Evolutionary conservation across 2,888 invertebrate species (phyloP).

Genomic region (Agrotis clavis): DNA sequence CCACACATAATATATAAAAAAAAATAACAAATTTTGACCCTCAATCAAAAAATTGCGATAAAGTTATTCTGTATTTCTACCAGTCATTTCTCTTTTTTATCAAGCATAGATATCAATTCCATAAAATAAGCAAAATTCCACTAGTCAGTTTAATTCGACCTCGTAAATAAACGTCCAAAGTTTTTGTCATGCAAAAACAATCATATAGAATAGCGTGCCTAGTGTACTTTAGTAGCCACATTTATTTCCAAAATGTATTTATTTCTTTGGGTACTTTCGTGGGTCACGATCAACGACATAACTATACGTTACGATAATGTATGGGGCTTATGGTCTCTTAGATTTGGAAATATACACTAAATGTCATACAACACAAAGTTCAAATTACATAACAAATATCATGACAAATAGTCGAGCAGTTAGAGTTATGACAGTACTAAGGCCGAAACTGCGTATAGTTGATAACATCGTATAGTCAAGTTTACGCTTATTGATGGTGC

Average conservation of each 20-base stretch:
- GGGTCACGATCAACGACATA: conserved; percentile 1
- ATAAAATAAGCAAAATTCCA: neutral
- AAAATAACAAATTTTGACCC: no score
- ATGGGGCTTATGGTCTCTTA: neutral
- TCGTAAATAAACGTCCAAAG: neutral
- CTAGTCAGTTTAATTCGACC: neutral
- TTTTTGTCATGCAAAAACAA: conserved; percentile 40
- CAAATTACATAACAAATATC: no score
- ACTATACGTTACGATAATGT: conserved; percentile 2
- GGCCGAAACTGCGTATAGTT: neutral
- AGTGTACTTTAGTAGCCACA: conserved; percentile 30
- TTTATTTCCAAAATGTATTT: conserved; percentile 12
- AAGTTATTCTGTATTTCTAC: no score
- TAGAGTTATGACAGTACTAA: no score
- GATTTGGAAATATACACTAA: neutral
- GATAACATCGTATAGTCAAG: neutral
- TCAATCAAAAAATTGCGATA: no score
- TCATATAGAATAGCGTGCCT: conserved; percentile 11
- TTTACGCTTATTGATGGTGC: neutral
- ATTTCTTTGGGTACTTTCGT: conserved; percentile 2
- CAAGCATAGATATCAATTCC: neutral
- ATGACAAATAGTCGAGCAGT: no score
- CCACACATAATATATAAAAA: no score
- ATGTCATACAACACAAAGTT: no score
- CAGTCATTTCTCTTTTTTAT: neutral